Base-by-base conservation (phyloP, 2,888 invertebrate species). In the Nudaria mundana region DNA sequence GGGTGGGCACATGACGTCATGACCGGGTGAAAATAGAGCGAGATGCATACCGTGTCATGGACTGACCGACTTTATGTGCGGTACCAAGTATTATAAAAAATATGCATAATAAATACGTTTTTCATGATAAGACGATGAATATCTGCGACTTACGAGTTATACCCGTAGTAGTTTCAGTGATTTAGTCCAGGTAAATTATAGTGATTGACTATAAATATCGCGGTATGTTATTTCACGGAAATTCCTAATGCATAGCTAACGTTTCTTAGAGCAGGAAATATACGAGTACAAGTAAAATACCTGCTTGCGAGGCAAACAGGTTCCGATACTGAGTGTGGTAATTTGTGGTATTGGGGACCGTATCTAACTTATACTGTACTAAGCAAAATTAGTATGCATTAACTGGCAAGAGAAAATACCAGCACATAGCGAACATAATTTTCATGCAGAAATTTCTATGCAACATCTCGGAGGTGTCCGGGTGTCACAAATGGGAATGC, bases 41-140 rank as follows among this genome's bases (percentile, higher is more conserved):
- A 72, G 75, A 71, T 81, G 75, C 71, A 76, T 62, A 71, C 71
- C 66, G 70, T 75, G 77, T 76, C 79, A 79, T 70, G 71, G 70
- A 66, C 65, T 66, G 52, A 34, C 55, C 56, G 57, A 41, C 25
- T 18, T 16, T 36, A 30, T 35, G 15, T 20, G 28, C 23, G 16
- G n/a, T n/a, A n/a, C n/a, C n/a, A n/a, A n/a, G n/a, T n/a, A n/a
- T n/a, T n/a, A n/a, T n/a, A n/a, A n/a, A n/a, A n/a, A n/a, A n/a
- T n/a, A 24, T 25, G 24, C 24, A 25, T 25, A 25, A 3, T n/a
- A n/a, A n/a, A n/a, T n/a, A n/a, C n/a, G n/a, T n/a, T n/a, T n/a
- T n/a, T n/a, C n/a, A n/a, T n/a, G n/a, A n/a, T n/a, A n/a, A n/a
- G n/a, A n/a, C n/a, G n/a, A n/a, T n/a, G n/a, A n/a, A n/a, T n/a